A percentile compares a stretch with the other conserved stretches of the same genome.
Conservation (phyloP, 1,140 invertebrate genomes). For the Trinorchestia longiramus region DNA sequence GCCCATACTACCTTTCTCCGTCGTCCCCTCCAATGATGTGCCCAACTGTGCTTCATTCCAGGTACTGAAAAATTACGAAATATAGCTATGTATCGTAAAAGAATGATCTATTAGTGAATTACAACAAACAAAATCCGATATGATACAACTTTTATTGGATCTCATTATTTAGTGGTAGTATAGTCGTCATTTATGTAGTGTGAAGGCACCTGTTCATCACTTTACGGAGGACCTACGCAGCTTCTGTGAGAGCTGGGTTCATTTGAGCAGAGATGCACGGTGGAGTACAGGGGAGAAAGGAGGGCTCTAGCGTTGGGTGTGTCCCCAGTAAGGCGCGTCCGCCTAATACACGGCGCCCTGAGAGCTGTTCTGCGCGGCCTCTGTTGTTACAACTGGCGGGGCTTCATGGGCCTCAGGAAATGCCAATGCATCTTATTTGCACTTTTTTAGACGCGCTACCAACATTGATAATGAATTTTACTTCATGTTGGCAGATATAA, state of each 20-base stretch:
- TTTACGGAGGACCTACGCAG: not conserved
- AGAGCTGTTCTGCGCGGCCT: not conserved
- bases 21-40: no score
- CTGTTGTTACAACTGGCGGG: not conserved
- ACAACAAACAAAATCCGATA: not conserved
- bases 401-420: not conserved
- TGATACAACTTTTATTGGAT: not conserved
- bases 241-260: not conserved
- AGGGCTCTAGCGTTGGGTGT: slow-evolving; percentile 1
- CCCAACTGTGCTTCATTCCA: no score
- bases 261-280: not conserved
- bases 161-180: not conserved
- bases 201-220: not conserved
- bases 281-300: not conserved
- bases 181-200: not conserved
- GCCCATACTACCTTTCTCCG: no score
- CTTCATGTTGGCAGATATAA: not conserved
- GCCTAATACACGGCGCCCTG: not conserved
- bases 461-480: not conserved
- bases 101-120: not conserved
- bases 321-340: slow-evolving; percentile 1
- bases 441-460: not conserved
- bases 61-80: not conserved
- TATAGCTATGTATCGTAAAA: not conserved
- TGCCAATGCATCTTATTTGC: slow-evolving; percentile 30